Evolutionary conservation across 2,888 invertebrate species (phyloP).

Genomic region (Agonum fuliginosum): DNA sequence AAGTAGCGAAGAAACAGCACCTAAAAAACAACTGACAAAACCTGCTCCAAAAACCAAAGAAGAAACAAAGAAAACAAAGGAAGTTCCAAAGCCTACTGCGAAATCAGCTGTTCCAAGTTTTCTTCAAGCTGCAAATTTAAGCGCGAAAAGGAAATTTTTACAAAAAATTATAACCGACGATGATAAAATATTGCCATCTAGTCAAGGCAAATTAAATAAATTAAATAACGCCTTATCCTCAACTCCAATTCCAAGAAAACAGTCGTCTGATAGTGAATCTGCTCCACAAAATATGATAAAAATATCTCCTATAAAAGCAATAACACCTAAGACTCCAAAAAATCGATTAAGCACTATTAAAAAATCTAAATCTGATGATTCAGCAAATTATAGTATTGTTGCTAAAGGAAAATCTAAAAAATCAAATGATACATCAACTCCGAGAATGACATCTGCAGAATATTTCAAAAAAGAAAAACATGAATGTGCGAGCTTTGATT

Average conservation of each 20-base stretch:
- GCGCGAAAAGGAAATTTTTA: slow-evolving; percentile 39
- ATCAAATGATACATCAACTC: neutral
- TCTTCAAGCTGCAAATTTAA: slow-evolving; percentile 52
- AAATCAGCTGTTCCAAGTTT: slow-evolving; percentile 39
- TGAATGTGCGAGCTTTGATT: slow-evolving; percentile 4
- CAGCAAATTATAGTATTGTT: neutral
- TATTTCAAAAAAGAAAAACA: slow-evolving; percentile 32
- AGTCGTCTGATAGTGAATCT: neutral
- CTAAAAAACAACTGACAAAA: too few relatives aligned
- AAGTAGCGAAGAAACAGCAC: too few relatives aligned
- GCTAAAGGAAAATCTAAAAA: slow-evolving; percentile 11
- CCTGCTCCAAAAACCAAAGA: neutral
- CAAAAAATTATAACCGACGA: slow-evolving; percentile 47
- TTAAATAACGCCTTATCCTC: slow-evolving; percentile 44
- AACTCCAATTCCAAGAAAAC: slow-evolving; percentile 36
- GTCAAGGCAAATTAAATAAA: slow-evolving; percentile 19
- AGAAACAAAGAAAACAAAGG: neutral
- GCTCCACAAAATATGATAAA: neutral
- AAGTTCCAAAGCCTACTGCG: slow-evolving; percentile 9
- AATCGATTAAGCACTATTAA: neutral
- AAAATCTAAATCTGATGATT: neutral
- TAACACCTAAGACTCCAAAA: neutral
- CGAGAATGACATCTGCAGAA: slow-evolving; percentile 12
- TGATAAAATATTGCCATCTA: slow-evolving; percentile 16
- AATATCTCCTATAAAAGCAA: neutral